Conservation (phyloP, 1,140 invertebrate genomes). For the Aphidius gifuensis region DNA sequence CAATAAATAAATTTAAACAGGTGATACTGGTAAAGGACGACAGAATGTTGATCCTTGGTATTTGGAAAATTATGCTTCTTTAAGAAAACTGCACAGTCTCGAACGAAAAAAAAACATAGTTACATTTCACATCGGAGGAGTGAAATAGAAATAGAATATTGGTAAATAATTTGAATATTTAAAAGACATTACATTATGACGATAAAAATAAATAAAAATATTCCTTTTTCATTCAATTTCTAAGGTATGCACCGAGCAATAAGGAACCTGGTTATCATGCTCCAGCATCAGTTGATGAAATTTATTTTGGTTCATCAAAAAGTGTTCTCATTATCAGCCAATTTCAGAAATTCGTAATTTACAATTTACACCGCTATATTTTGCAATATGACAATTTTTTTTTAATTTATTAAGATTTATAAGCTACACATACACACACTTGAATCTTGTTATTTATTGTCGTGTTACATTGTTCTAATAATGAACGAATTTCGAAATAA, state of each 20-base stretch:
- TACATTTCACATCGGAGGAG: conserved; percentile 33
- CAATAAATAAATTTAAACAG: too few relatives aligned
- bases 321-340: conserved; percentile 43
- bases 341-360: conserved; percentile 49
- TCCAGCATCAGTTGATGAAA: conserved; percentile 44
- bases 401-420: background rate
- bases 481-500: background rate
- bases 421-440: background rate
- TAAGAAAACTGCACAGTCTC: conserved; percentile 59
- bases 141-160: conserved; percentile 41
- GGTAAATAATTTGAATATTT: conserved; percentile 28
- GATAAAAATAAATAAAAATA: background rate
- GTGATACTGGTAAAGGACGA: conserved; percentile 40
- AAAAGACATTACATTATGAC: background rate
- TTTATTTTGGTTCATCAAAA: conserved; percentile 42
- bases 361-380: conserved; percentile 45
- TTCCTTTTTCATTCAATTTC: background rate
- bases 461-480: background rate
- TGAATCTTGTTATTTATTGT: conserved; percentile 1
- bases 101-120: conserved; percentile 32
- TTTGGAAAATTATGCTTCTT: conserved; percentile 66
- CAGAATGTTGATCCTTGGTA: conserved; percentile 73
- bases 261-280: conserved; percentile 46
- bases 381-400: conserved; percentile 10
- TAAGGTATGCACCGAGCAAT: conserved; percentile 36